A percentile compares a stretch with the other conserved stretches of the same genome.
Evolutionary conservation across 2,888 invertebrate species (phyloP).

Genomic region (Microdon myrmicae): DNA sequence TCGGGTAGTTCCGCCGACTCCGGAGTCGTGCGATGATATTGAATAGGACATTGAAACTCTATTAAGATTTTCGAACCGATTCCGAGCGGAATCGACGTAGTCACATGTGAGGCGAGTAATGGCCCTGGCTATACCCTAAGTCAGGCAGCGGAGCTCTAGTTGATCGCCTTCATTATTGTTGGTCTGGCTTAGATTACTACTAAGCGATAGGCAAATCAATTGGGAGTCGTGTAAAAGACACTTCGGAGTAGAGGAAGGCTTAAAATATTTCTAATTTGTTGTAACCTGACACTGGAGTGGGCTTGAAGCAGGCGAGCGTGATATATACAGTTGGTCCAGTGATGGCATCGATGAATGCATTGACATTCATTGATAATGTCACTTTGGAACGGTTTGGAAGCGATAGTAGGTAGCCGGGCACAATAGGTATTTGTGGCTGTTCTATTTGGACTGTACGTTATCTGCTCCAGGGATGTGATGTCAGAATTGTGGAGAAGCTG

Average conservation of each 20-base stretch:
- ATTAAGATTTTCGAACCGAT: slow-evolving; percentile 51
- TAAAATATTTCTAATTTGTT: slow-evolving; percentile 53
- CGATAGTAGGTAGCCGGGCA: neutral
- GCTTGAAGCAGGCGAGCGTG: slow-evolving; percentile 8
- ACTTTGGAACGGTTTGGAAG: slow-evolving; percentile 34
- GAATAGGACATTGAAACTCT: slow-evolving; percentile 52
- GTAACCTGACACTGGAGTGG: slow-evolving; percentile 42
- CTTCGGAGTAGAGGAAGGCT: slow-evolving; percentile 52
- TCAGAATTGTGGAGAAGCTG: neutral
- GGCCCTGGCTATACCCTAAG: slow-evolving; percentile 21
- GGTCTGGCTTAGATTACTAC: slow-evolving; percentile 41
- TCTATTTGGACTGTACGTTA: slow-evolving; percentile 48
- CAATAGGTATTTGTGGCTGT: no score
- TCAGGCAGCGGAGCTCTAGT: slow-evolving; percentile 2
- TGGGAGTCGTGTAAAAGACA: slow-evolving; percentile 52
- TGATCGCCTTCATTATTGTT: slow-evolving; percentile 43
- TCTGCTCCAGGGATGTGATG: slow-evolving; percentile 11
- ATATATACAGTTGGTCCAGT: slow-evolving; percentile 28
- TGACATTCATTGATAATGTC: slow-evolving; percentile 52
- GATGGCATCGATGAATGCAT: slow-evolving; percentile 52
- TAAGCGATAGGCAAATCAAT: slow-evolving; percentile 48
- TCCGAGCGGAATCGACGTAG: slow-evolving; percentile 11
- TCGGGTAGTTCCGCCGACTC: neutral
- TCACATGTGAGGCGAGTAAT: slow-evolving; percentile 24
- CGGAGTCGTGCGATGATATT: slow-evolving; percentile 48